phyloP scores from a whole-genome alignment of 1,140 invertebrate species.

The Platyscapa corneri region DNA sequence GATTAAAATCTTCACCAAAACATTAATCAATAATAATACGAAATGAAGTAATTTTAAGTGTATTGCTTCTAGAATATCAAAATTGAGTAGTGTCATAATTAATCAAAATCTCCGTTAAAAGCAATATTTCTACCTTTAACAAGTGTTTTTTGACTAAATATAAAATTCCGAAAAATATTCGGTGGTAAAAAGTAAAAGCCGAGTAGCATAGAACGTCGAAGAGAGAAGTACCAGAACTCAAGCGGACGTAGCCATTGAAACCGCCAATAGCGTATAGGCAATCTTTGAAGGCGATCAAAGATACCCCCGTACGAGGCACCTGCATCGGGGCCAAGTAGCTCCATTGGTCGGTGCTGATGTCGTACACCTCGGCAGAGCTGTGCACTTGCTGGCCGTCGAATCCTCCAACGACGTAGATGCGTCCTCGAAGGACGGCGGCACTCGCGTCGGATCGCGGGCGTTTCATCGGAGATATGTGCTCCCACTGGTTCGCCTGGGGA shows the following conservation, averaged over 20 bases:
- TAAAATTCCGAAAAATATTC: too few species aligned
- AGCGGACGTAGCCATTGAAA: slow-evolving; percentile 83
- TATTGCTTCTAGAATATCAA: too few species aligned
- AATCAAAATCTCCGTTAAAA: too few species aligned
- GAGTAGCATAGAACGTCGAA: too few species aligned
- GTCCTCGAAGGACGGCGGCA: slow-evolving; percentile 62
- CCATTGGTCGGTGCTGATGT: slow-evolving; percentile 81
- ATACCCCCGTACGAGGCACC: slow-evolving; percentile 85
- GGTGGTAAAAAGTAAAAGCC: too few species aligned
- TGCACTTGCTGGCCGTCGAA: slow-evolving; percentile 81
- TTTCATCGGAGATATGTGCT: slow-evolving; percentile 87
- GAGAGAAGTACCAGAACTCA: slow-evolving; percentile 64
- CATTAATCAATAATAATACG: too few species aligned
- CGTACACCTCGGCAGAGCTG: slow-evolving; percentile 78
- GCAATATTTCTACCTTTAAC: too few species aligned
- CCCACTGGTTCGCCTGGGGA: slow-evolving; percentile 85
- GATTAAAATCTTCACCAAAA: too few species aligned
- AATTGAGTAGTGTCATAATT: too few species aligned
- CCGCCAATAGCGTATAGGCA: slow-evolving; percentile 83
- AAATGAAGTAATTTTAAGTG: too few species aligned
- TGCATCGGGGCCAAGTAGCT: slow-evolving; percentile 85
- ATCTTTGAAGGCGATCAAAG: slow-evolving; percentile 81
- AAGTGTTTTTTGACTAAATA: too few species aligned
- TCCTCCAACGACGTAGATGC: slow-evolving; percentile 84
- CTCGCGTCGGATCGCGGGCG: slow-evolving; percentile 87